Percentiles rank a stretch among this genome's conserved stretches.
phyloP scores from a whole-genome alignment of 2,797 vertebrate genomes.

The Gouania willdenowi region DNA sequence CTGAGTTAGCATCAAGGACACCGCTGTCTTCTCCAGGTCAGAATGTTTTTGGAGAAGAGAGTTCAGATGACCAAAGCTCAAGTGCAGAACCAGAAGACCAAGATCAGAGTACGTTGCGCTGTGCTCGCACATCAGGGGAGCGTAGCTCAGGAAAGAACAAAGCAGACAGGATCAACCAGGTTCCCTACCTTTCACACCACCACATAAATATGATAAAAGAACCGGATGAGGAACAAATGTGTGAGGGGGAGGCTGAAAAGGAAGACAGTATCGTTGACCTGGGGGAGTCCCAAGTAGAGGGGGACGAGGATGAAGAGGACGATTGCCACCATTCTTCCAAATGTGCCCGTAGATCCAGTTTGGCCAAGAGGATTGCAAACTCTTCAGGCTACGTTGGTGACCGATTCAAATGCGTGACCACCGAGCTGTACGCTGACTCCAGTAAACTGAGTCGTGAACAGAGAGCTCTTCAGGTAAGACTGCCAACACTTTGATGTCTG shows the following conservation, averaged over 20 bases:
- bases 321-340: conserved; percentile 70
- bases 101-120: conserved; percentile 74
- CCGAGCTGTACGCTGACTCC: conserved; percentile 95
- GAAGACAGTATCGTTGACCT: conserved; percentile 68
- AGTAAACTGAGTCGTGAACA: conserved; percentile 98
- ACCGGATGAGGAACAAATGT: conserved; percentile 48
- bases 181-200: conserved; percentile 15
- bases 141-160: conserved; percentile 67
- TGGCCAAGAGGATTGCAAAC: conserved; percentile 96
- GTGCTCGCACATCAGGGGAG: conserved; percentile 78
- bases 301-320: conserved; percentile 78
- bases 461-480: conserved; percentile 97
- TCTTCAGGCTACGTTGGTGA: conserved; percentile 97
- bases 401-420: conserved; percentile 97
- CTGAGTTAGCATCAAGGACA: conserved; percentile 11
- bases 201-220: conserved; percentile 77
- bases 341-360: conserved; percentile 83
- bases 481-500: conserved; percentile 6
- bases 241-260: conserved; percentile 52
- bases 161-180: conserved; percentile 37
- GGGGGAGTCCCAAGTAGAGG: conserved; percentile 70
- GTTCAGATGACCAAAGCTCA: conserved; percentile 58
- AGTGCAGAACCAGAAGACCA: conserved; percentile 69
- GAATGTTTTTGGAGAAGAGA: conserved; percentile 53
- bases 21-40: conserved; percentile 36